Percentiles rank a stretch among this genome's conserved stretches.
These are phyloP conservation scores for Poecilia picta DNA, from an alignment of 2,797 vertebrate genomes.

Conservation along the genomic window DNA sequence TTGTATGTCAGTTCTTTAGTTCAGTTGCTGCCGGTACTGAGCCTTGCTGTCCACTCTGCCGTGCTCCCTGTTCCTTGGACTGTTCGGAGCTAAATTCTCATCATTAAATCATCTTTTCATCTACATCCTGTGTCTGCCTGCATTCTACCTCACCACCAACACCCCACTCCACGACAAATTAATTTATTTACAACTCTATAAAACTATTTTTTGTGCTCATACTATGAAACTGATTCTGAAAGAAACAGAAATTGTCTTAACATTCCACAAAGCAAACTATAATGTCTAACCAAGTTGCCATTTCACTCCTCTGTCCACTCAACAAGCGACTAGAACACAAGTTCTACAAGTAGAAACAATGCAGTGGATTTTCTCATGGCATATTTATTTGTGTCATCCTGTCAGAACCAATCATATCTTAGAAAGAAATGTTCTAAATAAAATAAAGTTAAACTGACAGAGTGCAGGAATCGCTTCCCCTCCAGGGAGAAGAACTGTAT, in stretches of 20 bases:
- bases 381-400: neutral
- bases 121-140: too few relatives aligned
- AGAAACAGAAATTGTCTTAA: neutral
- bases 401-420: neutral
- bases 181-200: too few relatives aligned
- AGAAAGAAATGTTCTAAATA: neutral
- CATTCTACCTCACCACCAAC: too few relatives aligned
- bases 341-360: neutral
- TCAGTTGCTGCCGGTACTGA: too few relatives aligned
- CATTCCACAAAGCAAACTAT: neutral
- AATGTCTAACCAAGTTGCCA: neutral
- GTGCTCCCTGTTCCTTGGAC: too few relatives aligned
- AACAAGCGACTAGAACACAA: neutral
- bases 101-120: too few relatives aligned
- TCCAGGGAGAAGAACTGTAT: neutral
- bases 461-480: neutral
- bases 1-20: too few relatives aligned
- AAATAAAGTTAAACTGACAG: conserved; percentile 3
- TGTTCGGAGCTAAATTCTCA: too few relatives aligned
- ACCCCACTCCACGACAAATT: too few relatives aligned
- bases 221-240: too few relatives aligned
- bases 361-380: neutral
- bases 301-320: neutral
- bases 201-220: too few relatives aligned
- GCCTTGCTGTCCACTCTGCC: too few relatives aligned